A percentile compares a stretch with the other conserved stretches of the same genome.
These are phyloP conservation scores for Ptychobarbus kaznakovi DNA, from an alignment of 2,797 vertebrate genomes.

Conservation along the genomic window DNA sequence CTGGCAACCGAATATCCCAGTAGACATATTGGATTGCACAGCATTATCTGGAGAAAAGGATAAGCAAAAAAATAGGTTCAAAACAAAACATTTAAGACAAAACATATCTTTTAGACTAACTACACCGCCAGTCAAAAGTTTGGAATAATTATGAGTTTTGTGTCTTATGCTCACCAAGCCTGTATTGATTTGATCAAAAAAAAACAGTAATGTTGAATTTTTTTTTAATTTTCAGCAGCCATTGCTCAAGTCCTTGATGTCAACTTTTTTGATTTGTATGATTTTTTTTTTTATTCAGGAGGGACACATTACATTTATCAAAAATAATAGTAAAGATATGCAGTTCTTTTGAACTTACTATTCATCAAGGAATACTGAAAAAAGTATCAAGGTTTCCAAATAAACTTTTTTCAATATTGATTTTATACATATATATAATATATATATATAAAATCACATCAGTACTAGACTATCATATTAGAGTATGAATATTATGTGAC, in stretches of 20 bases:
- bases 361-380: neutral
- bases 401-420: neutral
- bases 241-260: neutral
- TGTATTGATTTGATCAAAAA: neutral
- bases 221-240: neutral
- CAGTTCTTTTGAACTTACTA: neutral
- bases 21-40: conserved; percentile 93
- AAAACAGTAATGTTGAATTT: neutral
- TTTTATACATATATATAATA: no score
- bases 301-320: neutral
- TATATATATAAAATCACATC: neutral
- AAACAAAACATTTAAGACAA: neutral
- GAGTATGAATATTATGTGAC: neutral
- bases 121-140: neutral
- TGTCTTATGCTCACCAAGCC: neutral
- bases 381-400: neutral
- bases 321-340: neutral
- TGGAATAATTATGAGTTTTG: neutral
- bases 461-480: neutral
- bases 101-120: neutral
- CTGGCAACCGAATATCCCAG: conserved; percentile 90
- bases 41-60: conserved; percentile 81
- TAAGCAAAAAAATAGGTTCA: neutral
- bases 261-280: no score
- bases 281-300: no score